Evolutionary conservation across 2,113 vertebrate species (phyloP).

Genomic region (Crocuta crocuta): DNA sequence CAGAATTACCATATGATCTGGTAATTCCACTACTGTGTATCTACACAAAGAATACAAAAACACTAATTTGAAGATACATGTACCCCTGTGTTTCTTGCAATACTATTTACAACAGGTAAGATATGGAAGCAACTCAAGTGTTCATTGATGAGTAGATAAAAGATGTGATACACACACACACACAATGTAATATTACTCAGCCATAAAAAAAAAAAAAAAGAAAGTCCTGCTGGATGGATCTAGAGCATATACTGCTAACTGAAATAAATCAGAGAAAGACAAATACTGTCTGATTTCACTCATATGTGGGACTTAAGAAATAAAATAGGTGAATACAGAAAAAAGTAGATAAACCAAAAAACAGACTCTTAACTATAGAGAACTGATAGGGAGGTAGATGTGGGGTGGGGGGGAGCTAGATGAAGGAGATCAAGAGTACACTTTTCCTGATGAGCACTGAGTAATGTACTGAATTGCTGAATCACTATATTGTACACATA

Average conservation of each 20-base stretch:
- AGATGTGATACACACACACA: not conserved
- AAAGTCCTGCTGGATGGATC: not conserved
- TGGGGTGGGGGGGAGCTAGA: not conserved
- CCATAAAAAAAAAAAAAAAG: not conserved
- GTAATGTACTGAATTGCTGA: not conserved
- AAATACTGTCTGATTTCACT: not conserved
- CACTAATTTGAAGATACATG: not conserved
- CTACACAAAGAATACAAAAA: not conserved
- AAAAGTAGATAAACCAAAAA: not conserved
- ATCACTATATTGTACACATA: not conserved
- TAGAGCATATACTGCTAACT: not conserved
- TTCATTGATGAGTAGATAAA: not conserved
- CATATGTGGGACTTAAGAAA: not conserved
- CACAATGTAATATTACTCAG: not conserved
- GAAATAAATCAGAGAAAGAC: not conserved
- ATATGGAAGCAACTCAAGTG: not conserved
- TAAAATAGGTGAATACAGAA: not conserved
- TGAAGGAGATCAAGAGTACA: not conserved
- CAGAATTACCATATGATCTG: not conserved
- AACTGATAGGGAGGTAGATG: not conserved
- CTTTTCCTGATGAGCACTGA: not conserved
- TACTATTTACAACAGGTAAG: not conserved
- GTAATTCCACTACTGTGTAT: not conserved
- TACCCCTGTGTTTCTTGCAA: not conserved
- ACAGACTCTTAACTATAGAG: not conserved